phyloP scores from a whole-genome alignment of 2,797 vertebrate species.

The Mormyrus proboscirostris region DNA sequence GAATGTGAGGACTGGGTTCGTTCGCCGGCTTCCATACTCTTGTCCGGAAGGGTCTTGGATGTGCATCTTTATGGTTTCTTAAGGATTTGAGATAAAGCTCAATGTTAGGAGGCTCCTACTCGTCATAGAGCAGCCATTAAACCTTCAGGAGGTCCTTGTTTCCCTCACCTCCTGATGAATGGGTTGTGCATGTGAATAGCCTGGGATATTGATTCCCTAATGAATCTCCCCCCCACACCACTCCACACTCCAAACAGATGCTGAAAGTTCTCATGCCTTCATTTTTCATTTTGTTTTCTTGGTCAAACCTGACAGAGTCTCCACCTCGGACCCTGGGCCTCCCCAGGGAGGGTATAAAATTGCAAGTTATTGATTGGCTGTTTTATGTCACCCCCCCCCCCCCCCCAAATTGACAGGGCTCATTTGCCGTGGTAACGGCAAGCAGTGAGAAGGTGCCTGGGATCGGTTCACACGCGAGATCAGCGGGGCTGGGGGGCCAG shows the following conservation, averaged over 20 bases:
- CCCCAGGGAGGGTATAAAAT: not conserved
- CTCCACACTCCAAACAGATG: not conserved
- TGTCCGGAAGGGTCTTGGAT: not conserved
- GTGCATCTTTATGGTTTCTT: not conserved
- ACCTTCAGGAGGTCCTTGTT: not conserved
- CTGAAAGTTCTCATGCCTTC: not conserved
- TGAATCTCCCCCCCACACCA: not conserved
- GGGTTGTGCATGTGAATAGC: not conserved
- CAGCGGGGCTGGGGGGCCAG: not conserved
- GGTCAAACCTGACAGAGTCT: not conserved
- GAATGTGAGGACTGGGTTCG: not conserved
- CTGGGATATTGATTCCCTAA: constrained; percentile 15
- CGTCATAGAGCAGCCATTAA: not conserved
- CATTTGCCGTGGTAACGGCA: constrained; percentile 22
- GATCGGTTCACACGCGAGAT: constrained; percentile 44
- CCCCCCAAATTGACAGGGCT: not conserved
- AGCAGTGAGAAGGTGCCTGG: constrained; percentile 44
- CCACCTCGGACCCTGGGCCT: not conserved
- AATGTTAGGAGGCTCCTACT: not conserved
- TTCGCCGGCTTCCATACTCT: not conserved
- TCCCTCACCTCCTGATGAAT: not conserved
- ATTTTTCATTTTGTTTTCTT: not conserved
- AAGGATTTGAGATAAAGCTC: not conserved
- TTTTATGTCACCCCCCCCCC: not conserved
- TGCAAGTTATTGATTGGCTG: not conserved